These are phyloP conservation scores for Seriola dumerili DNA, from an alignment of 2,113 vertebrate species.

Conservation along the genomic window DNA sequence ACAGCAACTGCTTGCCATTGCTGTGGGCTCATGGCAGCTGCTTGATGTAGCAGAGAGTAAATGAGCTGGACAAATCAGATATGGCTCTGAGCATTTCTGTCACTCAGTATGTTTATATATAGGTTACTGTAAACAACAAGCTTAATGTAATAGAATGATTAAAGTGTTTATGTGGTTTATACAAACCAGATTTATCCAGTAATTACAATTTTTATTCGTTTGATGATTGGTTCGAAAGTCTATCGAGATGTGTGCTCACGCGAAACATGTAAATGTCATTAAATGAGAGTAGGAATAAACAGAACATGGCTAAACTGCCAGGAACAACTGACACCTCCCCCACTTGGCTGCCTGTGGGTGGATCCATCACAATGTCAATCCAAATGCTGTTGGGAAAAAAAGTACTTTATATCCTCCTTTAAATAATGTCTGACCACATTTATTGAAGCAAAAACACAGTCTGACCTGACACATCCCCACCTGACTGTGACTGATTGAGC, in stretches of 20 bases:
- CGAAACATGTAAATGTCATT: slow-evolving; percentile 1
- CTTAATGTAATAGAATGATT: background rate
- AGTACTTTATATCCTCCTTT: background rate
- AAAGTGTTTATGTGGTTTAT: background rate
- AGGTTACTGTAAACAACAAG: slow-evolving; percentile 23
- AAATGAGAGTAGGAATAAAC: slow-evolving; percentile 1
- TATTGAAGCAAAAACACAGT: background rate
- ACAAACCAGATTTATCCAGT: background rate
- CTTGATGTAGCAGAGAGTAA: slow-evolving; percentile 22
- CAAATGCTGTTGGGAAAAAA: background rate
- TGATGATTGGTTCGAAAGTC: background rate
- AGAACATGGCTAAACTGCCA: background rate
- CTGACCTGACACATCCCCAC: background rate
- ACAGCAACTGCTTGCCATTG: slow-evolving; percentile 7
- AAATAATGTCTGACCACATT: background rate
- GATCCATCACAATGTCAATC: slow-evolving; percentile 7
- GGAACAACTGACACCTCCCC: slow-evolving; percentile 14
- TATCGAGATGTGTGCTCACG: slow-evolving; percentile 12
- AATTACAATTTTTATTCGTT: background rate
- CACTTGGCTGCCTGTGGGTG: slow-evolving; percentile 21
- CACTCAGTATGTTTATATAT: slow-evolving; percentile 15
- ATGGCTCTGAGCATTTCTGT: slow-evolving; percentile 8
- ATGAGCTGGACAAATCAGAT: slow-evolving; percentile 19
- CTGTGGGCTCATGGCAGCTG: slow-evolving; percentile 23
- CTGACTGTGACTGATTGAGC: background rate